Conservation (phyloP, 2,888 invertebrate genomes). For the Chrysolina haemoptera region DNA sequence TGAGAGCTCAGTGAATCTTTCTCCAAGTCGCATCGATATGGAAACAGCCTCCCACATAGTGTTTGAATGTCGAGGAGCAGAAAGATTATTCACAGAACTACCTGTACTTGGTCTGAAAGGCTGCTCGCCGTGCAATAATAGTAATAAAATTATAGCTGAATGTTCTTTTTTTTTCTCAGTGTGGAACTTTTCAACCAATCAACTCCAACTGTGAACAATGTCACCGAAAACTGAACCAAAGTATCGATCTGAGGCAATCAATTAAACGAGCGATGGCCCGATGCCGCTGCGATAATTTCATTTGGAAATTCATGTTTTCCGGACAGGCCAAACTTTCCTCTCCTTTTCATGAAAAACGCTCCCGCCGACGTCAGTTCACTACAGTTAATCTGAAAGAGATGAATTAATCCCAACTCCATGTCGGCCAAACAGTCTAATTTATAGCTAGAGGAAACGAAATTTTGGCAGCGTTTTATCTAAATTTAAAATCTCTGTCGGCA, state of each 20-base stretch:
- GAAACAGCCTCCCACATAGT: too few species aligned
- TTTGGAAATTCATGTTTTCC: conserved; percentile 54
- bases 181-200: conserved; percentile 5
- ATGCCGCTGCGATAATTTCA: conserved; percentile 53
- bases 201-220: conserved; percentile 2
- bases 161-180: not conserved
- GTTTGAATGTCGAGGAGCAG: too few species aligned
- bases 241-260: conserved; percentile 42
- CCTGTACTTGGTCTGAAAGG: too few species aligned
- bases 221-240: conserved; percentile 24
- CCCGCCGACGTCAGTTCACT: conserved; percentile 68
- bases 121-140: too few species aligned
- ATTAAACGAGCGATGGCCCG: conserved; percentile 40
- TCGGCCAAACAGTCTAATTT: conserved; percentile 69
- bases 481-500: conserved; percentile 69
- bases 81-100: too few species aligned
- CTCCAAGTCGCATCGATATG: too few species aligned
- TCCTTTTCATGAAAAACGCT: conserved; percentile 55
- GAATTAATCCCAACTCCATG: conserved; percentile 70
- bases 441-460: conserved; percentile 69
- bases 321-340: conserved; percentile 45
- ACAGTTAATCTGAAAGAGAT: conserved; percentile 70
- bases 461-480: conserved; percentile 71
- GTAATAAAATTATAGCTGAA: too few species aligned
- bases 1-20: too few species aligned